These are phyloP conservation scores for Stenoptilia bipunctidactyla DNA, from an alignment of 2,888 invertebrate genomes.

Conservation along the genomic window DNA sequence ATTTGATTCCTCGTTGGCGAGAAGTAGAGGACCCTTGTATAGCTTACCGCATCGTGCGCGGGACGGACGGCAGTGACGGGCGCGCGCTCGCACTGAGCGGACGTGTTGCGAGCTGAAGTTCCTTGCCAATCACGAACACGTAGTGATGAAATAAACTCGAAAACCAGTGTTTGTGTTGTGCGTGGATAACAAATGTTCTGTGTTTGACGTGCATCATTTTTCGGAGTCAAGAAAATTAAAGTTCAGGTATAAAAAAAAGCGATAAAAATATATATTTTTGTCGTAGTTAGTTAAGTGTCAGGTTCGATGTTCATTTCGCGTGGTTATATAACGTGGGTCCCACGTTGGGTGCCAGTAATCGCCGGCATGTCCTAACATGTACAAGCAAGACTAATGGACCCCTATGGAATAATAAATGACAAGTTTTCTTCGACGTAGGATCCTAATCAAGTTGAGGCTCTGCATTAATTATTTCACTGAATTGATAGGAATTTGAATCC, in stretches of 20 bases:
- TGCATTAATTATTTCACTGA: too few relatives aligned
- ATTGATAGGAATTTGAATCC: too few relatives aligned
- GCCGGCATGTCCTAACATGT: slow-evolving; percentile 1
- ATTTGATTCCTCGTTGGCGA: not conserved
- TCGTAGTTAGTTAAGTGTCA: not conserved
- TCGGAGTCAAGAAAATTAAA: slow-evolving; percentile 21
- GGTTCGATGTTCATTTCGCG: not conserved
- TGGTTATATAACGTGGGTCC: slow-evolving; percentile 12
- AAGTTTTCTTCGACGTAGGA: too few relatives aligned
- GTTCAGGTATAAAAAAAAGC: not conserved
- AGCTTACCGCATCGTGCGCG: slow-evolving; percentile 44
- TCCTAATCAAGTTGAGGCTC: too few relatives aligned
- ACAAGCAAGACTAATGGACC: too few relatives aligned
- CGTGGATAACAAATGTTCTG: slow-evolving; percentile 24
- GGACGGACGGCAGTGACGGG: slow-evolving; percentile 40
- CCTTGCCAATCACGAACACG: slow-evolving; percentile 23
- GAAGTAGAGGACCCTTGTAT: too few relatives aligned
- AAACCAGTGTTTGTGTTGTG: slow-evolving; percentile 41
- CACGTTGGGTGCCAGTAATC: slow-evolving; percentile 25
- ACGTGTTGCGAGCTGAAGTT: slow-evolving; percentile 33
- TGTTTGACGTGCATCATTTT: slow-evolving; percentile 34
- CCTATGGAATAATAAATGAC: too few relatives aligned
- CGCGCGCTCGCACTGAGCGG: slow-evolving; percentile 35
- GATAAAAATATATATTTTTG: not conserved
- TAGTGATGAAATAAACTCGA: slow-evolving; percentile 10